These are phyloP conservation scores for Dryobotodes eremita DNA, from an alignment of 2,888 invertebrate species.

Conservation along the genomic window DNA sequence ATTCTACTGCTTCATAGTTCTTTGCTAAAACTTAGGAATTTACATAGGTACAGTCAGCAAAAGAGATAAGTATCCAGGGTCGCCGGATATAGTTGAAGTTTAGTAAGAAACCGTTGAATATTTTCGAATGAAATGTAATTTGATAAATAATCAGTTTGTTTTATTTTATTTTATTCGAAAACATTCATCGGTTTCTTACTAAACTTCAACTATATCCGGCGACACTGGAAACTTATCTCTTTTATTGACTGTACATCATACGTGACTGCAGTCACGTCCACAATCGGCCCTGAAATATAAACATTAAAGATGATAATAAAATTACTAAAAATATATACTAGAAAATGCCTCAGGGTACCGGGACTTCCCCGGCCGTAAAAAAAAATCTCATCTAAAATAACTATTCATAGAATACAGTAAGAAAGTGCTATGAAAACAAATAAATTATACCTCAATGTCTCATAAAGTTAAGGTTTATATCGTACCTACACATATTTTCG, in stretches of 20 bases:
- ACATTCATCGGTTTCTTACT: no score
- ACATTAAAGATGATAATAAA: background rate
- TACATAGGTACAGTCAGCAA: no score
- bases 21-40: background rate
- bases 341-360: background rate
- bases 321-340: background rate
- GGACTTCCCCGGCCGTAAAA: background rate
- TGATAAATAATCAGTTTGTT: no score
- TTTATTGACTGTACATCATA: background rate
- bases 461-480: conserved; percentile 19
- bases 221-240: no score
- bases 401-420: conserved; percentile 1
- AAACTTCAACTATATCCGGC: no score
- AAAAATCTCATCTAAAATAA: background rate
- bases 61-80: no score
- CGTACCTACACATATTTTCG: background rate
- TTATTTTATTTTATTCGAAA: no score
- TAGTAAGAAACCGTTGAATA: no score
- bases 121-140: no score
- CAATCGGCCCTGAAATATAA: background rate
- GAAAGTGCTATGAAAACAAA: conserved; percentile 11
- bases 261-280: conserved; percentile 13
- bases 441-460: conserved; percentile 21
- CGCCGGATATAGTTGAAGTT: no score
- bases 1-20: background rate